Evolutionary conservation across 30 jellyfish, hydroid and myxozoan species (phyloP).

Genomic region (Mastigias papua): DNA sequence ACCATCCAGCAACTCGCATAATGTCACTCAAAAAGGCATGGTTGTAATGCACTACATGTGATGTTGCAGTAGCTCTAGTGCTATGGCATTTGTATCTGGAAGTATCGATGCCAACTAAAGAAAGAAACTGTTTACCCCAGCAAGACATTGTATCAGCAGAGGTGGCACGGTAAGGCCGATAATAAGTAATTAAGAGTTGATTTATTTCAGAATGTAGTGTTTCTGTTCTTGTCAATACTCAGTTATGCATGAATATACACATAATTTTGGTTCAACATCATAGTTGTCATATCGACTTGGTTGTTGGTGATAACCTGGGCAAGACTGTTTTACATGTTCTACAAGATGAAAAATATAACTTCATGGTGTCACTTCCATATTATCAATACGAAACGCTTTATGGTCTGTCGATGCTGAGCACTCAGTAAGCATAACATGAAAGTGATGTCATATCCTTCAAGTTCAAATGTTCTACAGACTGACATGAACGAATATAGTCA

Average conservation of each 20-base stretch:
- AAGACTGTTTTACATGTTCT: not conserved
- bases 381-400: not conserved
- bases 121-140: not conserved
- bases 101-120: constrained; percentile 10
- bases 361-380: constrained; percentile 12
- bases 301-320: constrained; percentile 12
- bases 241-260: not conserved
- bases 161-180: not conserved
- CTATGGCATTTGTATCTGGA: constrained; percentile 1
- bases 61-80: constrained; percentile 15
- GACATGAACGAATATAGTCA: constrained; percentile 13
- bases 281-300: not conserved
- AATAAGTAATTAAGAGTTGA: not conserved
- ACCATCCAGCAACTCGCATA: constrained; percentile 4
- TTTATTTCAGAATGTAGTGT: not conserved
- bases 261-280: not conserved
- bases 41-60: not conserved
- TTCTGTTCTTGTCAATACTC: constrained; percentile 13
- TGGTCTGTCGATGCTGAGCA: constrained; percentile 46
- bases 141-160: constrained; percentile 7
- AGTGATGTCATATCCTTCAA: not conserved
- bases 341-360: constrained; percentile 13
- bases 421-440: constrained; percentile 10
- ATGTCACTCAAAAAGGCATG: not conserved
- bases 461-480: not conserved